Conservation (phyloP, 2,113 vertebrate genomes). For the Coturnix japonica region DNA sequence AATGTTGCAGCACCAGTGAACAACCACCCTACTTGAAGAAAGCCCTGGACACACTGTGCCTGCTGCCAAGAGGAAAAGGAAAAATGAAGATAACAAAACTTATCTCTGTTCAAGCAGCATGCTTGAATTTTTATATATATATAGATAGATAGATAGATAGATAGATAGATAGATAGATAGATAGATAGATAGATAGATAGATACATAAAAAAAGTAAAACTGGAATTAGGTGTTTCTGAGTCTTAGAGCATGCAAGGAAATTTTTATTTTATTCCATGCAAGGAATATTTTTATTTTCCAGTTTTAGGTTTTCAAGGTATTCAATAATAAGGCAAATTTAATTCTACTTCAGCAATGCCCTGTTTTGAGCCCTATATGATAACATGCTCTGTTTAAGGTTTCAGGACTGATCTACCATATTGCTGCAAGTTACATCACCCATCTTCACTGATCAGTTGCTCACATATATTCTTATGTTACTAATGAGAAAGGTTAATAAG, state of each 20-base stretch:
- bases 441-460: neutral
- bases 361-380: neutral
- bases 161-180: no score
- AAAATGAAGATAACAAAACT: neutral
- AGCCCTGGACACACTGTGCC: neutral
- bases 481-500: neutral
- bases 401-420: neutral
- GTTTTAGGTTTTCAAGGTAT: neutral
- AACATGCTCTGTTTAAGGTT: neutral
- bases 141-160: no score
- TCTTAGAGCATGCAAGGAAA: neutral
- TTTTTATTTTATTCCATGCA: no score
- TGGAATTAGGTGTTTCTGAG: neutral
- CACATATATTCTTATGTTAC: neutral
- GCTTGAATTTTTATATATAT: accelerated
- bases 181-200: no score
- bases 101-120: neutral
- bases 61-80: neutral
- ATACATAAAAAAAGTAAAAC: no score
- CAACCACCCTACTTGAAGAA: accelerated
- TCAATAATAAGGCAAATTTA: neutral
- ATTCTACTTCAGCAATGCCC: neutral
- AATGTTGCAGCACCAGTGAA: neutral
- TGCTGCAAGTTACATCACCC: neutral
- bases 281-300: neutral